Evolutionary conservation across 1,140 invertebrate species (phyloP).

Genomic region (Aphelenchoides fujianensis): DNA sequence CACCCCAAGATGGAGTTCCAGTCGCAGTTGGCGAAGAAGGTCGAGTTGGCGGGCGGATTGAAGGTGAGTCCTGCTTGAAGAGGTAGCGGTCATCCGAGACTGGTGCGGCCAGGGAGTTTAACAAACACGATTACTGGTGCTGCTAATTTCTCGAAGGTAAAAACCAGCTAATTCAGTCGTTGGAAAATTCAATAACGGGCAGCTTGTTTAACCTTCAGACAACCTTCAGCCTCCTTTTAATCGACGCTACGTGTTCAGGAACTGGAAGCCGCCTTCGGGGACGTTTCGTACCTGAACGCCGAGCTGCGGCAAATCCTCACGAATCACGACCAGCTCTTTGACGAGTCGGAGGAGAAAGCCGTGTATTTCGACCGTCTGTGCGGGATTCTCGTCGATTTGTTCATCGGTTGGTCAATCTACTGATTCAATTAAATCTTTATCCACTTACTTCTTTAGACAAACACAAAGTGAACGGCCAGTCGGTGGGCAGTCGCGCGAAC

Average conservation of each 20-base stretch:
- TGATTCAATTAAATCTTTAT: no score
- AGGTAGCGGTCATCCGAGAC: no score
- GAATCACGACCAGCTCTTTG: conserved; percentile 69
- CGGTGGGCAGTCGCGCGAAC: conserved; percentile 41
- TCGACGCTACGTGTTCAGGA: conserved; percentile 37
- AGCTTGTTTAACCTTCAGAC: conserved; percentile 31
- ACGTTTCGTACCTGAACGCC: conserved; percentile 60
- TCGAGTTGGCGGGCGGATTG: conserved; percentile 66
- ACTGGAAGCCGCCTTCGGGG: conserved; percentile 58
- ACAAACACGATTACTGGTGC: no score
- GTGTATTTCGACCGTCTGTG: conserved; percentile 63
- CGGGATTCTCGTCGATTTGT: conserved; percentile 74
- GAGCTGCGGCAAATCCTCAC: conserved; percentile 66
- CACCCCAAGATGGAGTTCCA: conserved; percentile 70
- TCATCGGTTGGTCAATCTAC: conserved; percentile 77
- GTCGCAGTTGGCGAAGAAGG: conserved; percentile 65
- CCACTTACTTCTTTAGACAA: no score
- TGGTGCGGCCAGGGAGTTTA: no score
- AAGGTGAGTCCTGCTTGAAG: conserved; percentile 67
- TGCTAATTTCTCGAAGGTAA: no score
- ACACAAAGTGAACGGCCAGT: conserved; percentile 73
- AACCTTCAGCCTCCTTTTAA: no score
- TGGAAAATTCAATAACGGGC: no score
- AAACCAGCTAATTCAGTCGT: no score
- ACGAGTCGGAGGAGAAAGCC: conserved; percentile 70